Evolutionary conservation across 2,888 invertebrate genomes (phyloP).

Genomic region (Drosophila barbarae): DNA sequence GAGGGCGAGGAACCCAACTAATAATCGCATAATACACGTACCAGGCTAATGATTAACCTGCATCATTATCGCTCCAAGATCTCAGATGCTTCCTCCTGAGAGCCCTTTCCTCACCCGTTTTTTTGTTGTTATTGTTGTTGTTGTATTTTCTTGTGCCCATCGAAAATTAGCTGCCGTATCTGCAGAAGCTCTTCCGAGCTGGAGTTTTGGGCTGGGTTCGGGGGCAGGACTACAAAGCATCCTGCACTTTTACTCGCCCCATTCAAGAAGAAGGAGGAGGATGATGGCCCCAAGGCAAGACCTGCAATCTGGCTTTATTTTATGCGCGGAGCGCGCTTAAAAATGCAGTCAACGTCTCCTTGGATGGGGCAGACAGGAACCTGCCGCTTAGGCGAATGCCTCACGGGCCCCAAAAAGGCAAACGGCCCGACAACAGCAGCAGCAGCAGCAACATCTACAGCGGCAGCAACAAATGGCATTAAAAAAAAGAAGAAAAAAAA

Average conservation of each 20-base stretch:
- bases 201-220: conserved; percentile 11
- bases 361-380: conserved; percentile 65
- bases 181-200: conserved; percentile 76
- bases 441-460: conserved; percentile 35
- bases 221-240: conserved; percentile 72
- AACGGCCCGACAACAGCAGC: conserved; percentile 65
- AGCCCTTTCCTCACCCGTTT: neutral
- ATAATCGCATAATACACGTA: conserved; percentile 75
- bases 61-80: conserved; percentile 75
- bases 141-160: conserved; percentile 33
- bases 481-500: conserved; percentile 25
- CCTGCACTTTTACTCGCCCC: conserved; percentile 74
- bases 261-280: conserved; percentile 56
- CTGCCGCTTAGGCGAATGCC: conserved; percentile 75
- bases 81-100: conserved; percentile 29
- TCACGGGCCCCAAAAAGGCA: conserved; percentile 73
- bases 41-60: conserved; percentile 77
- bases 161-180: conserved; percentile 78
- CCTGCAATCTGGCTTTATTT: conserved; percentile 73
- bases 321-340: conserved; percentile 72
- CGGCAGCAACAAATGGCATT: conserved; percentile 48
- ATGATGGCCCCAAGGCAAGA: conserved; percentile 46
- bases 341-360: conserved; percentile 71
- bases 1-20: conserved; percentile 49
- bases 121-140: conserved; percentile 24